These are phyloP conservation scores for Anneissia japonica DNA, from an alignment of 35 echinoderm and acorn worm species.

Conservation along the genomic window DNA sequence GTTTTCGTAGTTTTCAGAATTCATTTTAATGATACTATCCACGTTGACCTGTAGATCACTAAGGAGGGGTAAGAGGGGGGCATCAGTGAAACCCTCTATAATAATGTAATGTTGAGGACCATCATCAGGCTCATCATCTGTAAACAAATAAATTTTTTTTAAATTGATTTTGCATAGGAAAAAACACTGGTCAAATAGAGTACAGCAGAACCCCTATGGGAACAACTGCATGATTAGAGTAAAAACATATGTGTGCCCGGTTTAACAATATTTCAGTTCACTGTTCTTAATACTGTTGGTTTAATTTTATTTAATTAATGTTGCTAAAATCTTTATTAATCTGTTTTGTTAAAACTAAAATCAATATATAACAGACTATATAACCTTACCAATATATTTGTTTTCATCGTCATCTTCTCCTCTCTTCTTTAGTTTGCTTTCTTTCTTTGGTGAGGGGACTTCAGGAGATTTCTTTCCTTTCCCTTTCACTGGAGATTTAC, in stretches of 20 bases:
- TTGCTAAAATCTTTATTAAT: background rate
- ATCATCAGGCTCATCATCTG: constrained; percentile 98
- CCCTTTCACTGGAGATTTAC: constrained; percentile 90
- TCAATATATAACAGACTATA: background rate
- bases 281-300: background rate
- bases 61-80: constrained; percentile 56
- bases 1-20: constrained; percentile 60
- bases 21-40: constrained; percentile 71
- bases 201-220: too few relatives aligned
- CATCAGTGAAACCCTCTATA: constrained; percentile 73
- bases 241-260: too few relatives aligned
- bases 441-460: constrained; percentile 86
- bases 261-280: too few relatives aligned
- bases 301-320: background rate
- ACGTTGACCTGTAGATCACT: constrained; percentile 66
- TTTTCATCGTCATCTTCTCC: constrained; percentile 91
- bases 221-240: too few relatives aligned
- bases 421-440: constrained; percentile 88
- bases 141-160: too few relatives aligned
- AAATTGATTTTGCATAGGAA: too few relatives aligned
- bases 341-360: background rate
- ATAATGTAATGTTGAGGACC: constrained; percentile 85
- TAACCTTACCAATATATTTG: constrained; percentile 75
- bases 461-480: constrained; percentile 97
- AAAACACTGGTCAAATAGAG: too few relatives aligned